A percentile compares a stretch with the other conserved stretches of the same genome.
Evolutionary conservation across 2,113 vertebrate species (phyloP).

Genomic region (Ciconia boyciana): DNA sequence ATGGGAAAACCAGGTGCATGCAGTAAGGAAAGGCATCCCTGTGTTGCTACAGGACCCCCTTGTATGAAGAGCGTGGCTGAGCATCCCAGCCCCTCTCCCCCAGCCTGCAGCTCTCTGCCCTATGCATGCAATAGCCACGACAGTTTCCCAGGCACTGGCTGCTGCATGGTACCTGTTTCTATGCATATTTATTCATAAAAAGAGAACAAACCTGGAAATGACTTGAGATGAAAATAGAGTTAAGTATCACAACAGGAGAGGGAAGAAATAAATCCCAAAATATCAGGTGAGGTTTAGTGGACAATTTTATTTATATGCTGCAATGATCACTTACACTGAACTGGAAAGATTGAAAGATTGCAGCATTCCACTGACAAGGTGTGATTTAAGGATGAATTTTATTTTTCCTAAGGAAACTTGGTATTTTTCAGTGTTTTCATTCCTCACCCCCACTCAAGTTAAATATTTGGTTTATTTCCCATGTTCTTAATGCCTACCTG

Average conservation of each 20-base stretch:
- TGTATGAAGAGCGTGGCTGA: fast-evolving
- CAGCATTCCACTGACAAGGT: background rate
- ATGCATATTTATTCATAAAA: background rate
- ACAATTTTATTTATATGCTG: background rate
- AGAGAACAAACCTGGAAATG: background rate
- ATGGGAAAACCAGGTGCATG: fast-evolving
- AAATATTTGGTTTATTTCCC: background rate
- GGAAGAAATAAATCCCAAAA: background rate
- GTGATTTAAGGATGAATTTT: background rate
- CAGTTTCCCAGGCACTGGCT: background rate
- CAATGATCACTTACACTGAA: background rate
- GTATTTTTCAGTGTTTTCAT: background rate
- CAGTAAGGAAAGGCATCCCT: background rate
- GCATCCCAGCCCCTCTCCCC: background rate
- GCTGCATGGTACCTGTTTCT: background rate
- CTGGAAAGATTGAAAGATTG: background rate
- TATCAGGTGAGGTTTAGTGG: background rate
- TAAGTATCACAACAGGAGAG: background rate
- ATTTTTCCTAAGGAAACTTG: background rate
- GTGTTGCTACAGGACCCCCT: too few relatives aligned
- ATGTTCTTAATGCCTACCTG: background rate
- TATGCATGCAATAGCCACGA: fast-evolving
- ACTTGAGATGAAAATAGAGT: background rate
- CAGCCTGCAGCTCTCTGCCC: background rate
- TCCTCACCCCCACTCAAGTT: too few relatives aligned